Evolutionary conservation across 2,113 vertebrate genomes (phyloP).

Genomic region (Hippocampus zosterae): DNA sequence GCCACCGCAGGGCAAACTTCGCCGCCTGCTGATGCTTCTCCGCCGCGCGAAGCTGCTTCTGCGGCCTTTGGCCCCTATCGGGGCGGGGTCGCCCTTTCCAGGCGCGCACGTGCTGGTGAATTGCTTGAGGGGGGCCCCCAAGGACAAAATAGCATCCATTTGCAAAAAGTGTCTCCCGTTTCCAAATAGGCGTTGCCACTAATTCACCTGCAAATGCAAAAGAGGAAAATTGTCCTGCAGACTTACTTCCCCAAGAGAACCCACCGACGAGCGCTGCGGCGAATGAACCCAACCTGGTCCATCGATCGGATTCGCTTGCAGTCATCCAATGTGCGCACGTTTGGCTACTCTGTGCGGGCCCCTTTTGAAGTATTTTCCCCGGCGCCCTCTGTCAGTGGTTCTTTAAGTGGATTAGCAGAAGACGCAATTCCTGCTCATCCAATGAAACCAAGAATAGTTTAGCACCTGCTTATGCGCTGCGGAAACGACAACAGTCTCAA

Average conservation of each 20-base stretch:
- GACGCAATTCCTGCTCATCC: constrained; percentile 51
- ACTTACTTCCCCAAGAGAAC: constrained; percentile 8
- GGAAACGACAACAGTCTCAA: background rate
- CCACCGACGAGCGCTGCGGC: constrained; percentile 20
- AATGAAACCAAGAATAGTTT: constrained; percentile 3
- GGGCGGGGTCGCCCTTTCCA: constrained; percentile 8
- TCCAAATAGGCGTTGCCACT: background rate
- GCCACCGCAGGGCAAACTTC: constrained; percentile 53
- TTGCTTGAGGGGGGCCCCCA: constrained; percentile 60
- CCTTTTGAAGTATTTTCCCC: constrained; percentile 47
- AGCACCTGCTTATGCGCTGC: constrained; percentile 12
- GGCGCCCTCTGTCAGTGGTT: constrained; percentile 19
- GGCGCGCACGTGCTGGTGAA: constrained; percentile 58
- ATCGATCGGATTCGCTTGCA: background rate
- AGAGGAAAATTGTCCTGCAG: background rate
- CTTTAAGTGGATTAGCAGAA: constrained; percentile 54
- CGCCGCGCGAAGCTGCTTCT: constrained; percentile 59
- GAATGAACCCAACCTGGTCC: background rate
- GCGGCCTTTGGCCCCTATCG: constrained; percentile 34
- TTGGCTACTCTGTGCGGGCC: constrained; percentile 4
- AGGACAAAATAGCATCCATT: constrained; percentile 59
- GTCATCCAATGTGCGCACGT: background rate
- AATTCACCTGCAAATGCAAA: constrained; percentile 30
- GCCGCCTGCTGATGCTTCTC: constrained; percentile 61
- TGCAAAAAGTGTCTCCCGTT: background rate